Evolutionary conservation across 64 coral and sea anemone genomes (phyloP).

Genomic region (Trachythela sp.): DNA sequence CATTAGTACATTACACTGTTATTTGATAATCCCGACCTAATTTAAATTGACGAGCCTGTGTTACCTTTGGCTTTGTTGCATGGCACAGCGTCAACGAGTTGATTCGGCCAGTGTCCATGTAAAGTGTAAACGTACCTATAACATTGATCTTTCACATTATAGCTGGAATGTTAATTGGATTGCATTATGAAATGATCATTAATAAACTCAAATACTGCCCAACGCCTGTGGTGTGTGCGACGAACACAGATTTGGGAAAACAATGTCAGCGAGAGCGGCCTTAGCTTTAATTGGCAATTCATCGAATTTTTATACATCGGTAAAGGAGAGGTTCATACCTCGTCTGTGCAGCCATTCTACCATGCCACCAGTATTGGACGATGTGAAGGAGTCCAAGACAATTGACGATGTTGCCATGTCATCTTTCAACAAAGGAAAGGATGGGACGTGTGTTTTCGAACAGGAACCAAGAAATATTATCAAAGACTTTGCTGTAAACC

Average conservation of each 20-base stretch:
- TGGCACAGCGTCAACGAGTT: too few relatives aligned
- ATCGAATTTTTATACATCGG: neutral
- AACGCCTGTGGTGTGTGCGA: conserved; percentile 26
- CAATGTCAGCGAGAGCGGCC: conserved; percentile 24
- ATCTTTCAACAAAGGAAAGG: conserved; percentile 31
- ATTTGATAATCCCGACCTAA: too few relatives aligned
- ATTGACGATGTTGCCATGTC: neutral
- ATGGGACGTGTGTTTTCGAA: conserved; percentile 26
- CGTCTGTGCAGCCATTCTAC: conserved; percentile 26
- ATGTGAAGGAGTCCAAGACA: conserved; percentile 13
- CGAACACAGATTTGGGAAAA: conserved; percentile 33
- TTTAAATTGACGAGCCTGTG: too few relatives aligned
- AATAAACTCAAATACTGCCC: conserved; percentile 20
- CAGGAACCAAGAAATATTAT: neutral
- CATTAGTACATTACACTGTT: too few relatives aligned
- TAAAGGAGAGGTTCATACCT: conserved; percentile 46
- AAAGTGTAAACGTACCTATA: too few relatives aligned
- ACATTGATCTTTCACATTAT: too few relatives aligned
- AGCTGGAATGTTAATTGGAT: conserved; percentile 31
- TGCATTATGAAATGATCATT: conserved; percentile 32
- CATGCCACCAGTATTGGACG: conserved; percentile 42
- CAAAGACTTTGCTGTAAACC: too few relatives aligned
- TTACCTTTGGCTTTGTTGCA: too few relatives aligned
- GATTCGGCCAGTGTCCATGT: too few relatives aligned
- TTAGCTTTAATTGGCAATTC: conserved; percentile 22